Base-by-base conservation (phyloP, 2,113 vertebrate genomes). In the Cranoglanis bouderius region DNA sequence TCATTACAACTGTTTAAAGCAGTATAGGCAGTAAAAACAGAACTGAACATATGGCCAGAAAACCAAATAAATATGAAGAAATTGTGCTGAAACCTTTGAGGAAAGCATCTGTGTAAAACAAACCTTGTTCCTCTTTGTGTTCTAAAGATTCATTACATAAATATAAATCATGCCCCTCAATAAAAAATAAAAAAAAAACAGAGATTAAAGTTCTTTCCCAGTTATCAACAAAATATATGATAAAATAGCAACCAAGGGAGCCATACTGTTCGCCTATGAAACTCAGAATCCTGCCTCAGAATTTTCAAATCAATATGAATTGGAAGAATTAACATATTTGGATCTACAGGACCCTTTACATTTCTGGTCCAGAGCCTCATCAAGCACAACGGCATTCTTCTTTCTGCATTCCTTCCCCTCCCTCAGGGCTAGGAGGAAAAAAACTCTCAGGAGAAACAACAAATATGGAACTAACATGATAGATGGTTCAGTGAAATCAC, bases 121-220 rank as follows among this genome's bases (percentile, higher is more conserved):
- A 81, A 51, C 55, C 29, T 80, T 63, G 61, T 80, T 78, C 53
- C 70, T 46, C 38, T 46, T 77, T 86, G 72, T 77, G 40, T 86
- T 86, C 12, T 77, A 75, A 46, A 86, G 72, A 59, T 78, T 78
- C 55, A 78, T 63, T 81, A 81, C 49, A 53, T 81, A 81, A 53
- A 81, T 63, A 87, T 87, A 87, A 87, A 87, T 80, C 85, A 78
- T 63, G n/a, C 38, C 35, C 40, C 75, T 87, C 72, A 86, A 77
- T 77, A 59, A 86, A n/a, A 55, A 38, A 61, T 14, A n/a, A 26
- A 55, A 7, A 40, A 35, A 55, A 7, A 40, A 35, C 55, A 87
- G 74, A 51, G 55, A 78, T 46, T 3, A 63, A 61, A 61, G 38
- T n/a, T 24, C 38, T 85, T 35, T 46, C 3, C 67, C 51, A 75